These are phyloP conservation scores for Herminia tarsipennalis DNA, from an alignment of 2,888 invertebrate species.

Conservation along the genomic window DNA sequence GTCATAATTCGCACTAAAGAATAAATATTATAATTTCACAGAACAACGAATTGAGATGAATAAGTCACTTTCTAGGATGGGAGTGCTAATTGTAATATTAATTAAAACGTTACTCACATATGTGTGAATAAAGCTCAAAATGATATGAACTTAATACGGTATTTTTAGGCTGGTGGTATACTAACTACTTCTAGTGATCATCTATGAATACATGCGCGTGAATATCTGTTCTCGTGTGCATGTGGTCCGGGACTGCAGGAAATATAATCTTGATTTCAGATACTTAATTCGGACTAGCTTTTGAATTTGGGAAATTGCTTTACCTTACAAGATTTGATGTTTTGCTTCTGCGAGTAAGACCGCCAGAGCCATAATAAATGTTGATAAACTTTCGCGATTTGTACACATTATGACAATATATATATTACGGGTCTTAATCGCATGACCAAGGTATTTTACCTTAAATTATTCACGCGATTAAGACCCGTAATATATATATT, in stretches of 20 bases:
- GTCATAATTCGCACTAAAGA: slow-evolving; percentile 10
- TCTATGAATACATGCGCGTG: background rate
- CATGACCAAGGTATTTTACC: too few relatives aligned
- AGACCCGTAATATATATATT: too few relatives aligned
- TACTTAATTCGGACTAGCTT: too few relatives aligned
- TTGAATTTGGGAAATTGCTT: too few relatives aligned
- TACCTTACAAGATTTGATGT: too few relatives aligned
- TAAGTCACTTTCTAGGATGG: slow-evolving; percentile 45
- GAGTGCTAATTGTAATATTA: slow-evolving; percentile 46
- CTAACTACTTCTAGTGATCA: background rate
- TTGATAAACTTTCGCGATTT: too few relatives aligned
- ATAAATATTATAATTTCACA: slow-evolving; percentile 11
- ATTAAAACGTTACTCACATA: slow-evolving; percentile 56
- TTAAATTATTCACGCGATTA: too few relatives aligned
- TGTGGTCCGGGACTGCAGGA: background rate
- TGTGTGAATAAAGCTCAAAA: slow-evolving; percentile 55
- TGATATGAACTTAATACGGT: slow-evolving; percentile 56
- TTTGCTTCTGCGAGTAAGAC: too few relatives aligned
- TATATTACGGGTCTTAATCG: too few relatives aligned
- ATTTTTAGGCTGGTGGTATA: slow-evolving; percentile 24
- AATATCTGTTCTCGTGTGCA: background rate
- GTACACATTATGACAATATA: too few relatives aligned
- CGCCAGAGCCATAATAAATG: too few relatives aligned
- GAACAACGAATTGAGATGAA: slow-evolving; percentile 18
- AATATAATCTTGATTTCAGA: too few relatives aligned